Evolutionary conservation across 1,140 invertebrate species (phyloP).

Genomic region (Drosophila mauritiana): DNA sequence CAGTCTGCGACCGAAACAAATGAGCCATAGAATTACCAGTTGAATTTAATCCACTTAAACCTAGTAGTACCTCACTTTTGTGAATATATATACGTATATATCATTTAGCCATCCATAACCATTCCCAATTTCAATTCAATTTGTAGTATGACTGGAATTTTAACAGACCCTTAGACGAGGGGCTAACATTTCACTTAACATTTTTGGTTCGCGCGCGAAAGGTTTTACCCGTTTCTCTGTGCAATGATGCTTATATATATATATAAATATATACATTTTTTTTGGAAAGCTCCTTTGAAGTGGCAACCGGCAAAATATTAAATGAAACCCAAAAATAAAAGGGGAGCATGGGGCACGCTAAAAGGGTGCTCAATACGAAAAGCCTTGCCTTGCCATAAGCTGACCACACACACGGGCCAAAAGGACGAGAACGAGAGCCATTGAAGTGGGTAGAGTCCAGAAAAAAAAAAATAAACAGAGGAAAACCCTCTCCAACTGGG

Average conservation of each 20-base stretch:
- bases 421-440: conserved; percentile 31
- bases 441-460: conserved; percentile 63
- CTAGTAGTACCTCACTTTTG: too few relatives aligned
- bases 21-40: not conserved
- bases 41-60: not conserved
- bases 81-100: not conserved
- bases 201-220: conserved; percentile 58
- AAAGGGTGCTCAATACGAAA: conserved; percentile 75
- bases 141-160: conserved; percentile 25
- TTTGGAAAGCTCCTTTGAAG: conserved; percentile 68
- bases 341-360: conserved; percentile 39
- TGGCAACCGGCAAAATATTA: conserved; percentile 76
- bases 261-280: conserved; percentile 12
- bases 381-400: conserved; percentile 74
- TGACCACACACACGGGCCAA: conserved; percentile 71
- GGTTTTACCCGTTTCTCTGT: conserved; percentile 15
- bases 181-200: conserved; percentile 80
- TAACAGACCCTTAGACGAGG: conserved; percentile 25
- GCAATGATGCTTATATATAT: conserved; percentile 11
- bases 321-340: conserved; percentile 75
- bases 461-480: conserved; percentile 20
- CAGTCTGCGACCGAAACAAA: not conserved
- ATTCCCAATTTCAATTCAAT: not conserved
- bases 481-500: conserved; percentile 9
- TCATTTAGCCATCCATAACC: not conserved